These are phyloP conservation scores for Sceliomorpha sp. DNA, from an alignment of 2,888 invertebrate species.

Conservation along the genomic window DNA sequence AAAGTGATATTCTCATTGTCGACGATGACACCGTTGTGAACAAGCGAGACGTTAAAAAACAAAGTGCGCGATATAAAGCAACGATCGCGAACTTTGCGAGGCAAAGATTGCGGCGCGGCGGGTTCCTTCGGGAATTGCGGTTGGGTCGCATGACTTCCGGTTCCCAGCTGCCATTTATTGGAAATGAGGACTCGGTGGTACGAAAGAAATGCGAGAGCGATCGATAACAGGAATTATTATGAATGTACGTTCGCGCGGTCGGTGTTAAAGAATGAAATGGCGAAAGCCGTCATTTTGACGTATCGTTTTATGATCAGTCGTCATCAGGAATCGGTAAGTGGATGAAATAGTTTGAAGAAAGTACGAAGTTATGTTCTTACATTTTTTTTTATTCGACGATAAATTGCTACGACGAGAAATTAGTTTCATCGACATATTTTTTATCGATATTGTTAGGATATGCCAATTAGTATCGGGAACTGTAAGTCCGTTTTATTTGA, in stretches of 20 bases:
- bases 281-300: too few species aligned
- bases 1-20: too few species aligned
- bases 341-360: too few species aligned
- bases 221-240: conserved; percentile 33
- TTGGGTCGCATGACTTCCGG: conserved; percentile 32
- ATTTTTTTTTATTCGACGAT: too few species aligned
- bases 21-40: neutral
- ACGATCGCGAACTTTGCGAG: conserved; percentile 11
- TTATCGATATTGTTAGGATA: too few species aligned
- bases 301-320: too few species aligned
- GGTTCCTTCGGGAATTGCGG: conserved; percentile 23
- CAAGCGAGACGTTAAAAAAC: conserved; percentile 11
- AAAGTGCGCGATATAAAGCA: conserved; percentile 14
- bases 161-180: conserved; percentile 23
- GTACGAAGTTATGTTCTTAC: too few species aligned
- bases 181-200: conserved; percentile 19
- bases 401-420: too few species aligned
- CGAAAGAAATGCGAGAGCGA: conserved; percentile 33
- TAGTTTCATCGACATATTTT: too few species aligned
- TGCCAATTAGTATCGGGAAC: too few species aligned
- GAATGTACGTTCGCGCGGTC: conserved; percentile 23
- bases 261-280: conserved; percentile 38
- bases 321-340: too few species aligned
- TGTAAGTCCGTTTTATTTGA: too few species aligned
- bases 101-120: conserved; percentile 18